Base-by-base conservation (phyloP, 2,888 invertebrate species). In the Enchytraeus crypticus region DNA sequence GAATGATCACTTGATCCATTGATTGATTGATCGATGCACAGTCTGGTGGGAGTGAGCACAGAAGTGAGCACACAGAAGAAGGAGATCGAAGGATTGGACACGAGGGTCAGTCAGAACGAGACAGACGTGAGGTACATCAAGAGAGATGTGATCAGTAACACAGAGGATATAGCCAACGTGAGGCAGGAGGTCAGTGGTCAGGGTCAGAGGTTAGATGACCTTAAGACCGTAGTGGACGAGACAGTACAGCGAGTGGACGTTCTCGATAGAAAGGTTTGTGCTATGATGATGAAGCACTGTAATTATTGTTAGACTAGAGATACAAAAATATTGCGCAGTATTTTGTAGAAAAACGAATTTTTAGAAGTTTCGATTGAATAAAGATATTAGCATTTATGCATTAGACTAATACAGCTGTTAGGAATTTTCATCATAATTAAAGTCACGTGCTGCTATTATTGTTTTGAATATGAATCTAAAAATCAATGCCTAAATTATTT, bases 41-140 rank as follows among this genome's bases (percentile, higher is more conserved):
- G 74, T 53, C 62, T 73, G 11, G 72, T 69, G 49, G 68, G 64
- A 14, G 65, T 76, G 4, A 61, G 67, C 23, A 66, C 70, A 4
- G 70, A 71, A 26, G 59, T 75, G 1, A 66, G 69, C 23, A 66
- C 71, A 51, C 69, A 71, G 18, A 65, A 43, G 3, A 34, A 54
- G 29, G 55, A 61, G 14, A 56, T 53, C 33, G 51, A 62, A 14
- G 4, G 56, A 5, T 29, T 60, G 33, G 60, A 60, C 33, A 14
- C 38, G 5, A 33, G 54, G 1, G 60, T 56, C 14, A 56, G 18
- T n/a, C 5, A 1, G 14, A 47, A 32, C 18, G 60, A 56, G 29
- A 49, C 43, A n/a, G 32, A 49, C 23, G 57, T 51, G 18, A 32
- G 21, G 1, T 21, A 34, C 21, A 18, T 62, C 0, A 32, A 65